These are phyloP conservation scores for Caenorhabditis imperialis DNA, from an alignment of 2,888 invertebrate species.

Conservation along the genomic window DNA sequence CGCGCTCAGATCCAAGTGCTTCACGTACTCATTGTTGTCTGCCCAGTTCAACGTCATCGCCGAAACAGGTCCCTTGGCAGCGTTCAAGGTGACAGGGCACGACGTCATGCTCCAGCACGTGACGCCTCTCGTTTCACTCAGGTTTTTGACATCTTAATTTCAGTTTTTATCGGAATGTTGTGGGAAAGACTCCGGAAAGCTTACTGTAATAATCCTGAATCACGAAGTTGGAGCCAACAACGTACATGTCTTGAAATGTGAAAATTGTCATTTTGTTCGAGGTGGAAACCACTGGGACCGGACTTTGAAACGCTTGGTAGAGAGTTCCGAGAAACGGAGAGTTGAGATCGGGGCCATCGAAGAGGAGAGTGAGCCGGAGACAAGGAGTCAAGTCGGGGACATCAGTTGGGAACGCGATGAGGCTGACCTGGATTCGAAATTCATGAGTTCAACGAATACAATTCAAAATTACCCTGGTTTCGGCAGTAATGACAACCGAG, in stretches of 20 bases:
- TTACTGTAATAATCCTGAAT: constrained; percentile 33
- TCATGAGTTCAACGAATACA: not conserved
- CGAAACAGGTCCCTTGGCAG: constrained; percentile 27
- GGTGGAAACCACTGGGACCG: constrained; percentile 13
- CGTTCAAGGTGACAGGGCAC: constrained; percentile 29
- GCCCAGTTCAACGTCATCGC: constrained; percentile 29
- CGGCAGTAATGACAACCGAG: constrained; percentile 26
- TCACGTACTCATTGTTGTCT: constrained; percentile 28
- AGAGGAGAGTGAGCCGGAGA: constrained; percentile 30
- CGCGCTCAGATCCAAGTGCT: constrained; percentile 24
- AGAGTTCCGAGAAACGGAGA: constrained; percentile 34
- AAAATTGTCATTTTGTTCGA: constrained; percentile 21
- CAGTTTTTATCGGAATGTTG: not conserved
- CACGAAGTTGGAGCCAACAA: constrained; percentile 18
- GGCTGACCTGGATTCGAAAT: constrained; percentile 13
- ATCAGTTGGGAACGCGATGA: constrained; percentile 17
- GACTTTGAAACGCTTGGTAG: constrained; percentile 17
- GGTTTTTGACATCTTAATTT: constrained; percentile 6
- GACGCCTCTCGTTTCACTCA: constrained; percentile 13
- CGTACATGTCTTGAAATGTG: constrained; percentile 28
- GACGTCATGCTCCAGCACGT: constrained; percentile 35
- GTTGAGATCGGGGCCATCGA: constrained; percentile 17
- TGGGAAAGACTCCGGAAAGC: not conserved
- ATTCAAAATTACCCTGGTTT: constrained; percentile 7
- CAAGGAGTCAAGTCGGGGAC: constrained; percentile 22